phyloP scores from a whole-genome alignment of 2,888 invertebrate species.

The Siphlonurus alternatus region DNA sequence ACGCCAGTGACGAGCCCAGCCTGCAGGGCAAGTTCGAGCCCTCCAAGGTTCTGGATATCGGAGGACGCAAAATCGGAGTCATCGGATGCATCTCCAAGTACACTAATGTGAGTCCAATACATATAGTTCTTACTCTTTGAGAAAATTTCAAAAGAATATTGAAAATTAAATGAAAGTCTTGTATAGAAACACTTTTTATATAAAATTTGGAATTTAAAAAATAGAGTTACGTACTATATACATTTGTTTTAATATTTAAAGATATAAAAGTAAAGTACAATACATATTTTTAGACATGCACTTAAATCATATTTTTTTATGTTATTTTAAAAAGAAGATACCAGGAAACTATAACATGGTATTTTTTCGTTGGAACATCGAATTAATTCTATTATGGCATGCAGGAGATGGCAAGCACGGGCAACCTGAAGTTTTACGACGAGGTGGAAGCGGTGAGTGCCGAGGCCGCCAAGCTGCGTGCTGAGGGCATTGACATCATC shows the following conservation, averaged over 20 bases:
- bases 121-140: neutral
- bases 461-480: slow-evolving; percentile 43
- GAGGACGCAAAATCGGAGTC: slow-evolving; percentile 51
- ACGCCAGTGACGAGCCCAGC: slow-evolving; percentile 44
- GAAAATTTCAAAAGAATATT: slow-evolving; percentile 2
- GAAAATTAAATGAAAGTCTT: no score
- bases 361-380: no score
- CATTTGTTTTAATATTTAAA: no score
- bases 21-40: slow-evolving; percentile 39
- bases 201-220: neutral
- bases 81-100: slow-evolving; percentile 58
- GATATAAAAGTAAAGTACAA: no score
- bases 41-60: slow-evolving; percentile 42
- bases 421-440: slow-evolving; percentile 46
- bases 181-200: no score
- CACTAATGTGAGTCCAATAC: slow-evolving; percentile 40
- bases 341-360: no score
- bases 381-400: no score
- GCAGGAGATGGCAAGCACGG: slow-evolving; percentile 51
- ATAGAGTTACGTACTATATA: no score
- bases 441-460: slow-evolving; percentile 46
- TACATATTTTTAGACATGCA: no score
- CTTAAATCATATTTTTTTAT: no score
- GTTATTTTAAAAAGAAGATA: no score
- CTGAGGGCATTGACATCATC: slow-evolving; percentile 53